Percentiles rank a stretch among this genome's conserved stretches.
These are phyloP conservation scores for Steatornis caripensis DNA, from an alignment of 2,113 vertebrate genomes.

Conservation along the genomic window DNA sequence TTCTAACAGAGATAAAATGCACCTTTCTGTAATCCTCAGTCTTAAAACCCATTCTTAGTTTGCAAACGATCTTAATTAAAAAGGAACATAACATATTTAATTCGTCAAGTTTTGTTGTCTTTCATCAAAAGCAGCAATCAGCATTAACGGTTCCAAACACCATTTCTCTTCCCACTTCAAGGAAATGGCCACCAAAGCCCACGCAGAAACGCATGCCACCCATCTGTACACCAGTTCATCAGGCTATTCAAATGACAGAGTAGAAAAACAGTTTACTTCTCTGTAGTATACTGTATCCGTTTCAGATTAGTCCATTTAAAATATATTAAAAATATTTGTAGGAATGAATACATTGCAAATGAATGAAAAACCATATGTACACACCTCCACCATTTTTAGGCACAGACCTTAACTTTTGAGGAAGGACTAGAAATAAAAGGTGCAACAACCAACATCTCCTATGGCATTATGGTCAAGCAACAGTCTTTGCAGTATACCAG, in stretches of 20 bases:
- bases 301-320: constrained; percentile 56
- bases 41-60: background rate
- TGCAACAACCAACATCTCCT: constrained; percentile 28
- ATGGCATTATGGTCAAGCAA: background rate
- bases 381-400: constrained; percentile 59
- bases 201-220: background rate
- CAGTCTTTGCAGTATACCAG: constrained; percentile 13
- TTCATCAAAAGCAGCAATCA: background rate
- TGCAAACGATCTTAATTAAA: background rate
- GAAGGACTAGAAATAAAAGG: constrained; percentile 51
- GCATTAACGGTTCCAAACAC: background rate
- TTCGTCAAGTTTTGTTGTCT: background rate
- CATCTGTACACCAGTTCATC: background rate
- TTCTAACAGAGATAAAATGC: background rate
- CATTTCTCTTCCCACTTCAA: background rate
- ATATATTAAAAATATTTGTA: constrained; percentile 56
- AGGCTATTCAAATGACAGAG: background rate
- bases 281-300: background rate
- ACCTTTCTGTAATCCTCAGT: background rate
- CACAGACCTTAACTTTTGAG: constrained; percentile 61
- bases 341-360: constrained; percentile 62
- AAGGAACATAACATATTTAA: background rate
- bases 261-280: constrained; percentile 27
- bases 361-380: constrained; percentile 44
- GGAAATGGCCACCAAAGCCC: background rate